These are phyloP conservation scores for Tanytarsus gracilentus DNA, from an alignment of 2,888 invertebrate genomes.

Conservation along the genomic window DNA sequence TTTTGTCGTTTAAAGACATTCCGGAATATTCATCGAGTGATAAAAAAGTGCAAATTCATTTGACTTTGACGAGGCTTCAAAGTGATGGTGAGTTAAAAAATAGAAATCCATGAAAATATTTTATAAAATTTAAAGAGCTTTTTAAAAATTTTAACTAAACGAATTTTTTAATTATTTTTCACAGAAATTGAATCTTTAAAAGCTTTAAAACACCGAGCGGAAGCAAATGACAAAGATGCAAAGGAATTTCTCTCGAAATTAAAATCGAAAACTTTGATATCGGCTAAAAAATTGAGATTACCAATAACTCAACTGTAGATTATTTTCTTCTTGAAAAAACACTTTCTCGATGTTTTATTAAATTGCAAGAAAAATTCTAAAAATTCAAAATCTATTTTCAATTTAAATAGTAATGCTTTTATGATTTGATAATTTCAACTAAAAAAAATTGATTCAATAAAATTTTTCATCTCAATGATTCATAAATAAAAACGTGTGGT, in stretches of 20 bases:
- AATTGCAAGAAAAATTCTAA: too few species aligned
- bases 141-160: too few species aligned
- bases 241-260: slow-evolving; percentile 17
- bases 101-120: neutral
- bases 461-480: too few species aligned
- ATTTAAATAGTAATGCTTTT: neutral
- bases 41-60: slow-evolving; percentile 12
- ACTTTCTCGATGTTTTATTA: neutral
- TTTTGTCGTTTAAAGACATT: slow-evolving; percentile 4
- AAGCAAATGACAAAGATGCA: slow-evolving; percentile 4
- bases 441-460: too few species aligned
- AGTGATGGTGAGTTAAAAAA: slow-evolving; percentile 14
- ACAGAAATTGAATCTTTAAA: slow-evolving; percentile 11
- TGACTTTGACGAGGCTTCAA: slow-evolving; percentile 14
- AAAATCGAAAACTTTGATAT: neutral
- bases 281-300: neutral
- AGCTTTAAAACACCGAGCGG: slow-evolving; percentile 5
- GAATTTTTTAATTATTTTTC: neutral
- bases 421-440: neutral
- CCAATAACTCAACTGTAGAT: neutral
- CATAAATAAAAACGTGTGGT: too few species aligned
- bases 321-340: neutral
- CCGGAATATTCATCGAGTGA: neutral
- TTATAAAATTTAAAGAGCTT: neutral
- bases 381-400: too few species aligned